A percentile compares a stretch with the other conserved stretches of the same genome.
Conservation (phyloP, 2,888 invertebrate species). For the Eudasyphora cyanicolor region DNA sequence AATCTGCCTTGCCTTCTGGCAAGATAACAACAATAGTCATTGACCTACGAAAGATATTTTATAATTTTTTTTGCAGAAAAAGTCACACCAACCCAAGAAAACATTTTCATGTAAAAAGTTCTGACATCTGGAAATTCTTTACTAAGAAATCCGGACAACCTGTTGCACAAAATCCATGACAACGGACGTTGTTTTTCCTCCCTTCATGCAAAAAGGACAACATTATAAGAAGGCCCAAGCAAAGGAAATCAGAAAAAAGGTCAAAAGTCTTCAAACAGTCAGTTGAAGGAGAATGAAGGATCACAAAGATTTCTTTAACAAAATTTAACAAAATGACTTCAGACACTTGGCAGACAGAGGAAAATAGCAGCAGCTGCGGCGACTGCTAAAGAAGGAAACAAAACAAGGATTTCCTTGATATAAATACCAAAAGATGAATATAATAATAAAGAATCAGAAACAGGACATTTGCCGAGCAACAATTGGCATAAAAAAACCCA, state of each 20-base stretch:
- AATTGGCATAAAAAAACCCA: conserved; percentile 23
- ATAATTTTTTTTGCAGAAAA: no score
- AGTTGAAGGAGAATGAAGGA: conserved; percentile 29
- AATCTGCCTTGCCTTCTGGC: not conserved
- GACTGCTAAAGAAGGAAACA: conserved; percentile 9
- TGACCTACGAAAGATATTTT: conserved; percentile 29
- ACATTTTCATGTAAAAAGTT: not conserved
- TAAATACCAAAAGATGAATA: conserved; percentile 14
- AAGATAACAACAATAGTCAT: conserved; percentile 3
- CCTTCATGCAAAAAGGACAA: not conserved
- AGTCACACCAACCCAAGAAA: not conserved
- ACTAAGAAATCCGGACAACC: conserved; percentile 13
- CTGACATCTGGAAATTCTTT: not conserved
- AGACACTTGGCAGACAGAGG: conserved; percentile 44
- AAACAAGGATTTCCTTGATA: not conserved
- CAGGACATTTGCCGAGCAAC: not conserved
- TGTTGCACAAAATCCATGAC: conserved; percentile 31
- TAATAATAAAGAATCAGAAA: conserved; percentile 17
- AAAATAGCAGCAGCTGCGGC: no score
- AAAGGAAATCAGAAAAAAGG: conserved; percentile 39
- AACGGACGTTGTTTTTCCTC: not conserved
- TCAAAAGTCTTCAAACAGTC: conserved; percentile 28
- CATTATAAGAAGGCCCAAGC: not conserved
- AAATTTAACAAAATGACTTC: not conserved
- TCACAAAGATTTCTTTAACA: conserved; percentile 45